phyloP scores from a whole-genome alignment of 2,113 vertebrate species.

The Aphyosemion australe region DNA sequence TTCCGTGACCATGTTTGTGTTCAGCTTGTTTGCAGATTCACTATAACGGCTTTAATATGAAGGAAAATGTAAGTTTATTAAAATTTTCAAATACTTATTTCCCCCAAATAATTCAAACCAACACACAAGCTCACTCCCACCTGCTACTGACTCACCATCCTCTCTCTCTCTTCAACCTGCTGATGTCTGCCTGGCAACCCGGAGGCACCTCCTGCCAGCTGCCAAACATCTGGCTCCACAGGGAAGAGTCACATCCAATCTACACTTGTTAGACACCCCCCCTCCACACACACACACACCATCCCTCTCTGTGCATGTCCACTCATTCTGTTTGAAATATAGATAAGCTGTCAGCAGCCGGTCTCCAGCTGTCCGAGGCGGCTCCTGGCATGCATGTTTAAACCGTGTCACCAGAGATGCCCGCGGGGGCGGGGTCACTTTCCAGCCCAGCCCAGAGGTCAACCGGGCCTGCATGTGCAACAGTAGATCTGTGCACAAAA shows the following conservation, averaged over 20 bases:
- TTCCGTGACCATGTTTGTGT: too few relatives aligned
- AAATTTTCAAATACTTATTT: too few relatives aligned
- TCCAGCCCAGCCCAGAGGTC: slow-evolving; percentile 10
- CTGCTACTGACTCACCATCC: too few relatives aligned
- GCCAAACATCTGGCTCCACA: slow-evolving; percentile 37
- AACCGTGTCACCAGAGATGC: slow-evolving; percentile 56
- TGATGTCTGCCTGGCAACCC: slow-evolving; percentile 70
- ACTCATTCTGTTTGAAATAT: slow-evolving; percentile 62
- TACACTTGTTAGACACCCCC: slow-evolving; percentile 15
- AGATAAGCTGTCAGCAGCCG: slow-evolving; percentile 64
- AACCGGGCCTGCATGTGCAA: slow-evolving; percentile 4
- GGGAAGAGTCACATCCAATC: slow-evolving; percentile 48
- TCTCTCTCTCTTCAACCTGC: slow-evolving; percentile 1
- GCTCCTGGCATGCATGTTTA: slow-evolving; percentile 55
- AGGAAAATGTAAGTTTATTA: too few relatives aligned
- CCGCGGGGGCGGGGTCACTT: slow-evolving; percentile 46
- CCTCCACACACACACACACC: neutral
- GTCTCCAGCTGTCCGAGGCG: slow-evolving; percentile 45
- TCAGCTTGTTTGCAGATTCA: too few relatives aligned
- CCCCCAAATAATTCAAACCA: too few relatives aligned
- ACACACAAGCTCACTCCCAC: too few relatives aligned
- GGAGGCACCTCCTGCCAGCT: slow-evolving; percentile 37
- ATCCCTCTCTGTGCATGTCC: slow-evolving; percentile 28
- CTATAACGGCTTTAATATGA: too few relatives aligned
- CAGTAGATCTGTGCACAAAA: neutral